A percentile compares a stretch with the other conserved stretches of the same genome.
These are phyloP conservation scores for Thalassarche chlororhynchos DNA, from an alignment of 2,113 vertebrate species.

Conservation along the genomic window DNA sequence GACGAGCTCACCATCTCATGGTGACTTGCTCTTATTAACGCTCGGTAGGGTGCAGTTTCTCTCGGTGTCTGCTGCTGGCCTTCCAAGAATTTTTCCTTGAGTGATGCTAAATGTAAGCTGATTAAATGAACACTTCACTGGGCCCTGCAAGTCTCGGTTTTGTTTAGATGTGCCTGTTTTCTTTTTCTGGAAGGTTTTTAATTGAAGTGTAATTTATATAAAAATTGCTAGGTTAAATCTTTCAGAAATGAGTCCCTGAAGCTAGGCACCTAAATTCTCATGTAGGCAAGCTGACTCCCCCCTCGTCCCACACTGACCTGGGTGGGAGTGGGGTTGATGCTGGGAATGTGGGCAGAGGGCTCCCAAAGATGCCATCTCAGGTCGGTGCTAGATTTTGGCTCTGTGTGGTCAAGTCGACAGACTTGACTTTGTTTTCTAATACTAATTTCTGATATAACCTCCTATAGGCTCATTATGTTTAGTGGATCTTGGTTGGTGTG, in stretches of 20 bases:
- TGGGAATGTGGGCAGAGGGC: neutral
- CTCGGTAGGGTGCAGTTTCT: neutral
- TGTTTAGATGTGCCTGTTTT: neutral
- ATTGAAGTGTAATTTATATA: neutral
- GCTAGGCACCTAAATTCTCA: neutral
- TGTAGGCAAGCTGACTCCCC: neutral
- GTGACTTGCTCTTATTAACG: neutral
- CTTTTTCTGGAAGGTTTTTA: neutral
- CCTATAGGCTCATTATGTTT: fast-evolving
- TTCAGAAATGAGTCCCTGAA: neutral
- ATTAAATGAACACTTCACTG: neutral
- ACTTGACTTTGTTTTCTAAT: neutral
- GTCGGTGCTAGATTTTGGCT: neutral
- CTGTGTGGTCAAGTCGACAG: neutral
- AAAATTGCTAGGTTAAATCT: neutral
- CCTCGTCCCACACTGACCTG: neutral
- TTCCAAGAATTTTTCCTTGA: neutral
- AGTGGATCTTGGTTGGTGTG: neutral
- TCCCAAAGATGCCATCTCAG: neutral
- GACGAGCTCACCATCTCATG: neutral
- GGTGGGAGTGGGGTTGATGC: neutral
- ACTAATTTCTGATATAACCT: neutral
- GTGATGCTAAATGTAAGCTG: neutral
- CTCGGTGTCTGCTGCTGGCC: neutral
- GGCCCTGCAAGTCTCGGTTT: neutral